Evolutionary conservation across 2,797 vertebrate species (phyloP), one percentile per base, ranked within the genome.

Genomic region (Melanotaenia nigrans): DNA sequence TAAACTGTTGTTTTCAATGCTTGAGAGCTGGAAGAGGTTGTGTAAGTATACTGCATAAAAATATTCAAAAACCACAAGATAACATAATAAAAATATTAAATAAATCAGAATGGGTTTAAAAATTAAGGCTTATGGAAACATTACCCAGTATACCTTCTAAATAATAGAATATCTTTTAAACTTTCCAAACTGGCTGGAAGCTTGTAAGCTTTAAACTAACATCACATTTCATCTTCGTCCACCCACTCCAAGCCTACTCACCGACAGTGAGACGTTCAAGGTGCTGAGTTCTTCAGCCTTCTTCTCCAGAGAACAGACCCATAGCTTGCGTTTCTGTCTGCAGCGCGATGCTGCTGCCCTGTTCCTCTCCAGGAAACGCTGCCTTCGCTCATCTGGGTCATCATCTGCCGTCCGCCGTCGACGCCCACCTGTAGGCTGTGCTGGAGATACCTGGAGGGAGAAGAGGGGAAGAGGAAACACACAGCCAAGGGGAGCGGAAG

Each of bases 341-440:
- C 98, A 99, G 63, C 97, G 97, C 0, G 98, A 99, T 0, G 98
- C 98, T 0, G 97, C 98, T 0, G 98, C 98, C 2, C 98, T 92
- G 88, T 99, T 99, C 78, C 98, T 94, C 90, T 99, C 98, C 59
- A 99, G 92, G 86, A 99, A 99, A 5, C 97, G 96, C 90, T 98
- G 97, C 74, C 98, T 93, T 12, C 98, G 93, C 65, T 99, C 98
- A 32, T 99, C 98, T 0, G 98, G 98, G 82, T 99, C 98, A 72
- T 99, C 98, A 14, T 98, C 98, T 3, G 92, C 73, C 0, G 96
- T 95, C 53, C 98, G 95, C 35, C 96, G 91, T 70, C 98, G 93
- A 5, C 97, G 93, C 42, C 98, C 97, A 10, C 97, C 97, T 0
- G 96, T 97, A 82, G 97, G 98, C 87, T 99, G 98, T 25, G 98